Conservation (phyloP, 2,888 invertebrate species). For the Rosalia funebris region DNA sequence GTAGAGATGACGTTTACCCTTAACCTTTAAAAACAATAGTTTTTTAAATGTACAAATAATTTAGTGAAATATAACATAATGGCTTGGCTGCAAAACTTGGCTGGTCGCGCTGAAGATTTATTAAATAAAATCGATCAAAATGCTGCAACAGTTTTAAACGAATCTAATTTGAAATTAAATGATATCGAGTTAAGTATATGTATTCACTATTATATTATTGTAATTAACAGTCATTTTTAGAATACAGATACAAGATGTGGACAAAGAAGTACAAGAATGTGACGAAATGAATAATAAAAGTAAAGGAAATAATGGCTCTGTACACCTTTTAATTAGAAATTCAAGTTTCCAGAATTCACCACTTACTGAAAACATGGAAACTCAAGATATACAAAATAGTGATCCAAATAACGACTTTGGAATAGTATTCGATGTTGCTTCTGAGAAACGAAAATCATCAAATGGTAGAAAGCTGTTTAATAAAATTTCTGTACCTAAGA, state of each 20-base stretch:
- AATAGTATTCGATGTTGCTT: constrained; percentile 12
- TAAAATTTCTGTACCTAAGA: constrained; percentile 3
- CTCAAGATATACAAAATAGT: not conserved
- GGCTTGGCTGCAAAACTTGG: constrained; percentile 79
- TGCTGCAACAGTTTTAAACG: constrained; percentile 72
- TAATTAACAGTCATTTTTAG: constrained; percentile 30
- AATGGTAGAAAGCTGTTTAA: constrained; percentile 15
- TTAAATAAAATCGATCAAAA: constrained; percentile 80
- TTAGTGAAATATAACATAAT: constrained; percentile 57
- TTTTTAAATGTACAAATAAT: constrained; percentile 14
- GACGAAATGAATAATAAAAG: constrained; percentile 21
- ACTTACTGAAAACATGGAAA: constrained; percentile 22
- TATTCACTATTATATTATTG: constrained; percentile 1
- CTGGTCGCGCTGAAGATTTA: constrained; percentile 78
- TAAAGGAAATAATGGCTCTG: constrained; percentile 13
- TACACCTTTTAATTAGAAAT: constrained; percentile 15
- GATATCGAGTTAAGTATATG: constrained; percentile 32
- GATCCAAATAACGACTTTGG: constrained; percentile 9
- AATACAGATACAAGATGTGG: constrained; percentile 21
- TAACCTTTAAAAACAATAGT: constrained; percentile 13
- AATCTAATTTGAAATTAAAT: constrained; percentile 36
- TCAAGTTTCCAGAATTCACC: constrained; percentile 31
- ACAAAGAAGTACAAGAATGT: constrained; percentile 23
- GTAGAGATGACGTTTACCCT: constrained; percentile 4
- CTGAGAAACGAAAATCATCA: constrained; percentile 15